Evolutionary conservation across 2,888 invertebrate genomes (phyloP).

Genomic region (Sthenelais limicola): DNA sequence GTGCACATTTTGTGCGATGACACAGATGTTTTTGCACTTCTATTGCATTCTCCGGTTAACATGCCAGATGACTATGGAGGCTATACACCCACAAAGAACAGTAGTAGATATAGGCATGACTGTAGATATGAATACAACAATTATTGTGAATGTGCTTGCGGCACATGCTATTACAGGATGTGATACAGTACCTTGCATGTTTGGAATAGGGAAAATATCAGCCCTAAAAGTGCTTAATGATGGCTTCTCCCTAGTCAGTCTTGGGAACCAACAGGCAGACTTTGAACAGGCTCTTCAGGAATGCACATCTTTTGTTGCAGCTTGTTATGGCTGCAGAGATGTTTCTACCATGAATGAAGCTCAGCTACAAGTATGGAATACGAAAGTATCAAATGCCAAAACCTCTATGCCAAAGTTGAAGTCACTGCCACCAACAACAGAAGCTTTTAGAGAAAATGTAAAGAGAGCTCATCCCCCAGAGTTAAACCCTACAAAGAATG

Average conservation of each 20-base stretch:
- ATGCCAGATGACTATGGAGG: slow-evolving; percentile 1
- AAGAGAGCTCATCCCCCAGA: slow-evolving; percentile 1
- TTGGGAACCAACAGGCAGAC: background rate
- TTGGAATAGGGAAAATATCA: background rate
- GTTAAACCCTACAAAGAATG: background rate
- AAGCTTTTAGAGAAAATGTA: background rate
- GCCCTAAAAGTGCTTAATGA: background rate
- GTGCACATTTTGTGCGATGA: background rate
- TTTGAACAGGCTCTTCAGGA: background rate
- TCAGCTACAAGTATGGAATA: background rate
- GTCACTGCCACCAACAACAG: slow-evolving; percentile 20
- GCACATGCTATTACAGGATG: slow-evolving; percentile 13
- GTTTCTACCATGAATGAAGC: slow-evolving; percentile 3
- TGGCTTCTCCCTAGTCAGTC: background rate
- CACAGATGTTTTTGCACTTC: background rate
- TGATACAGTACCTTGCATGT: slow-evolving; percentile 5
- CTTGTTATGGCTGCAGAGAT: background rate
- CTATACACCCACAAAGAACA: background rate
- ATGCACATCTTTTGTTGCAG: background rate
- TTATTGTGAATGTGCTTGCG: background rate
- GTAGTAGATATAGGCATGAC: background rate
- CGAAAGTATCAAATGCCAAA: background rate
- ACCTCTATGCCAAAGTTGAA: background rate
- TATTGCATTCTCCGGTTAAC: background rate
- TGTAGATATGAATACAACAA: background rate